These are phyloP conservation scores for Antheraea yamamai DNA, from an alignment of 2,888 invertebrate species.

Conservation along the genomic window DNA sequence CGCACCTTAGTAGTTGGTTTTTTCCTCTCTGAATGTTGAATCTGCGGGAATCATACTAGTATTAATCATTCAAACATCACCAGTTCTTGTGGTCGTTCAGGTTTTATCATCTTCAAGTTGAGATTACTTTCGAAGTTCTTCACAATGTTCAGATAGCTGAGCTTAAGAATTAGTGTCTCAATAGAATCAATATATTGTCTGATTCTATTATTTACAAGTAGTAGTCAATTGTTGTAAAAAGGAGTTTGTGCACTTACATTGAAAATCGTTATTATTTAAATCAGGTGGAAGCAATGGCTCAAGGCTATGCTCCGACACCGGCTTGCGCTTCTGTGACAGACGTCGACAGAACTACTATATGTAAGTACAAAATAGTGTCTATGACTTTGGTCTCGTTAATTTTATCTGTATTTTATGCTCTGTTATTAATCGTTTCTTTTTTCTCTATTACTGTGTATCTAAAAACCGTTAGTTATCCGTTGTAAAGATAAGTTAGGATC, in stretches of 20 bases:
- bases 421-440: too few relatives aligned
- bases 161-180: background rate
- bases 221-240: background rate
- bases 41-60: too few relatives aligned
- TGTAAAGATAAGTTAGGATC: too few relatives aligned
- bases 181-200: background rate
- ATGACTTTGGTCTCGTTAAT: background rate
- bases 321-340: constrained; percentile 53
- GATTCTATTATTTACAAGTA: background rate
- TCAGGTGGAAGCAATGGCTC: constrained; percentile 63
- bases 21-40: background rate
- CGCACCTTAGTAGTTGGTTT: too few relatives aligned
- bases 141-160: background rate
- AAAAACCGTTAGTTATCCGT: too few relatives aligned
- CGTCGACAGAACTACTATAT: constrained; percentile 42
- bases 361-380: constrained; percentile 44
- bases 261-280: background rate
- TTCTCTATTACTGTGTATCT: too few relatives aligned
- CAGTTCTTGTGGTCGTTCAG: too few relatives aligned
- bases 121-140: too few relatives aligned
- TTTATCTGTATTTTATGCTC: too few relatives aligned
- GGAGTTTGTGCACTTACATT: background rate
- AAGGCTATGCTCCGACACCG: constrained; percentile 49
- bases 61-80: too few relatives aligned
- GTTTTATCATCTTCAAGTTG: too few relatives aligned